Evolutionary conservation across 64 coral and sea anemone genomes (phyloP).

Genomic region (Orbicella faveolata): DNA sequence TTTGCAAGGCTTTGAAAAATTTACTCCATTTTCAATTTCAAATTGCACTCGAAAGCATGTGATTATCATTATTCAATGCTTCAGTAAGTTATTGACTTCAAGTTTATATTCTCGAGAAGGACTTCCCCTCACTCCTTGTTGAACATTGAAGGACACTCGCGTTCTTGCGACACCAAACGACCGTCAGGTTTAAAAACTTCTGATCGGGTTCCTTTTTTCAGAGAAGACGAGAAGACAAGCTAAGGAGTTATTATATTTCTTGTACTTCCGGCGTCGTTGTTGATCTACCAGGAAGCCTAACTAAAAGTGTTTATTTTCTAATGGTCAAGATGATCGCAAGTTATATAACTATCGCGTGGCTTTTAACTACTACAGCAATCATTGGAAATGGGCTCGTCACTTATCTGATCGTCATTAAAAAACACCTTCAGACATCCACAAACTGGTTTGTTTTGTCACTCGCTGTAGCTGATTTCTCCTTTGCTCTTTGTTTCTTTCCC

Average conservation of each 20-base stretch:
- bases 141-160: too few relatives aligned
- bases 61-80: not conserved
- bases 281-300: not conserved
- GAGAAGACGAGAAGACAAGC: too few relatives aligned
- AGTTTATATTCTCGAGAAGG: not conserved
- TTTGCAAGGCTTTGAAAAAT: too few relatives aligned
- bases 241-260: not conserved
- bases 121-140: too few relatives aligned
- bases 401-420: not conserved
- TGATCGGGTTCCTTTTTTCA: too few relatives aligned
- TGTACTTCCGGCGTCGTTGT: not conserved
- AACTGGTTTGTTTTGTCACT: not conserved
- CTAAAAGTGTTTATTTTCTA: not conserved
- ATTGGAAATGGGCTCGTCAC: not conserved
- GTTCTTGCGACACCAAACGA: too few relatives aligned
- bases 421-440: not conserved
- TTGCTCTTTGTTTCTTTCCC: slow-evolving; percentile 2
- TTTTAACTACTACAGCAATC: not conserved
- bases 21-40: too few relatives aligned
- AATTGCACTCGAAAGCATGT: too few relatives aligned
- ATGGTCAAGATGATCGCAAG: not conserved
- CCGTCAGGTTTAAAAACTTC: too few relatives aligned
- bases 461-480: not conserved
- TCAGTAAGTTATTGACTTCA: not conserved
- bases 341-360: not conserved